These are phyloP conservation scores for Pygoscelis adeliae DNA, from an alignment of 2,113 vertebrate genomes.

Conservation along the genomic window DNA sequence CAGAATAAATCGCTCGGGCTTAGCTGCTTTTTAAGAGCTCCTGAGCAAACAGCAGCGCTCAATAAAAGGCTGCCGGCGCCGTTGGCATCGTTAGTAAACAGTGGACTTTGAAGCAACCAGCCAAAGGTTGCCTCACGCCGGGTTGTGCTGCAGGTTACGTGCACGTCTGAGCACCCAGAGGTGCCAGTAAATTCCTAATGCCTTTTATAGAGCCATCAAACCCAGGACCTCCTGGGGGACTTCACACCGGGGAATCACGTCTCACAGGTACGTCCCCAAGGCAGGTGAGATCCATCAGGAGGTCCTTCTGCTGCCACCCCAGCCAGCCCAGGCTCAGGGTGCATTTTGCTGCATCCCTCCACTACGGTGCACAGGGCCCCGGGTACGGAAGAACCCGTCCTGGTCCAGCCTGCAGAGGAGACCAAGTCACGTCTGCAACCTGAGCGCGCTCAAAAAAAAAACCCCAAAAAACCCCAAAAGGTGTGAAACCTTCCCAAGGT, in stretches of 20 bases:
- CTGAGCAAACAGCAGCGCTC: background rate
- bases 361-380: rapidly evolving
- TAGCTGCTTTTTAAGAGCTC: background rate
- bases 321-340: background rate
- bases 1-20: background rate
- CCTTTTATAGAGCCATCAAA: background rate
- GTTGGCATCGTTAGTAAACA: background rate
- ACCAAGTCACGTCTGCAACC: rapidly evolving
- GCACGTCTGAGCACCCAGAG: background rate
- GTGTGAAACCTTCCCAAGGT: background rate
- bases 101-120: background rate
- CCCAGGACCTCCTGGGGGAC: background rate
- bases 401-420: background rate
- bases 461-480: no score
- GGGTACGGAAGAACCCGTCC: rapidly evolving
- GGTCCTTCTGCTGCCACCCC: background rate
- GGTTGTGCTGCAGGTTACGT: background rate
- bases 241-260: rapidly evolving
- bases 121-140: background rate
- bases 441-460: background rate
- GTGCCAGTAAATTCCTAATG: background rate
- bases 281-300: background rate
- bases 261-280: background rate
- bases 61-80: background rate
- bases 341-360: background rate